phyloP scores from a whole-genome alignment of 2,113 vertebrate species.

The Cottus gobio region DNA sequence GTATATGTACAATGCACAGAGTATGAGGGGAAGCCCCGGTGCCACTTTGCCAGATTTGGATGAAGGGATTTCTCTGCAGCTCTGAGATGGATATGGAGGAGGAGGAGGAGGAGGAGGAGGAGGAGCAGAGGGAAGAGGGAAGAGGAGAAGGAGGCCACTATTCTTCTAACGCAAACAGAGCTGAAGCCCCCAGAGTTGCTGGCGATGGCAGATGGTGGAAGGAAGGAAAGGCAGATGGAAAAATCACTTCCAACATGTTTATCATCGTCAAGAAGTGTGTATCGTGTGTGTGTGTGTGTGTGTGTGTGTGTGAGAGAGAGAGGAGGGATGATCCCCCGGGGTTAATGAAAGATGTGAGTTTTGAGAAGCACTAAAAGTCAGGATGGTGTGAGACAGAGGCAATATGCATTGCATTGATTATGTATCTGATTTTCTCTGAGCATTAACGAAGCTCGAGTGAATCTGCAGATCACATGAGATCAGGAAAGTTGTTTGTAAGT shows the following conservation, averaged over 20 bases:
- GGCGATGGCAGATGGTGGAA: conserved; percentile 66
- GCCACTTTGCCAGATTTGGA: neutral
- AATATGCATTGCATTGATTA: neutral
- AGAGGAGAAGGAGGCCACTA: neutral
- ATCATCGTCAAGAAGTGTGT: conserved; percentile 57
- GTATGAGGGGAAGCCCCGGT: neutral
- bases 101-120: neutral
- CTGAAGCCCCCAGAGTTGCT: conserved; percentile 46
- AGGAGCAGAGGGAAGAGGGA: neutral
- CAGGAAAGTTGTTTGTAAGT: neutral
- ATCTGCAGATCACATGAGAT: neutral
- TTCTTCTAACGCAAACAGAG: conserved; percentile 50
- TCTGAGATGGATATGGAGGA: too few relatives aligned
- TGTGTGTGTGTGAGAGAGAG: conserved; percentile 15
- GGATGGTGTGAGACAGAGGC: conserved; percentile 4
- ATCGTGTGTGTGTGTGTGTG: conserved; percentile 5
- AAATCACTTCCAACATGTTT: conserved; percentile 71
- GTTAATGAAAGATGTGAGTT: conserved; percentile 62
- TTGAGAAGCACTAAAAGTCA: conserved; percentile 32
- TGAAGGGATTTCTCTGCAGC: too few relatives aligned
- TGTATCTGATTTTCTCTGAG: neutral
- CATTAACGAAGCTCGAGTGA: neutral
- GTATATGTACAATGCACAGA: neutral
- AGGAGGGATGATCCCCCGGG: conserved; percentile 23
- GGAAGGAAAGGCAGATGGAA: conserved; percentile 76